Evolutionary conservation across 2,113 vertebrate genomes (phyloP), one percentile per base, ranked within the genome.

Genomic region (Dinomys branickii): DNA sequence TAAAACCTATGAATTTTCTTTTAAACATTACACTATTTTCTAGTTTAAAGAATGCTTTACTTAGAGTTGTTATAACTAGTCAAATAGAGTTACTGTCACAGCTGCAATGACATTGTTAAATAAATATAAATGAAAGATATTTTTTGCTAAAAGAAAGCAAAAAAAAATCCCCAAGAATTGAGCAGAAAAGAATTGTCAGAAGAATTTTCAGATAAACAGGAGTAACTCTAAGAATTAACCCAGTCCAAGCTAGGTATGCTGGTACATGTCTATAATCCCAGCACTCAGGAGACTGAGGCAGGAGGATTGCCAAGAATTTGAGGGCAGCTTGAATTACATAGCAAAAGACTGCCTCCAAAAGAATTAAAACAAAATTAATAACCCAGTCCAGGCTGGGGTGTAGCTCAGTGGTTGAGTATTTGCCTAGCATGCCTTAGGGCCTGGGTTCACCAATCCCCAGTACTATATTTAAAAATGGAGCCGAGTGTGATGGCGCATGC

Each of bases 91-190:
- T 88, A 69, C 19, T 67, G 17, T 54, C 58, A 59, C 30, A 52
- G 20, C 69, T 85, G 78, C 80, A 80, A 33, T 56, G 85, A 88
- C 67, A 77, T 54, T 5, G 75, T 75, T 95, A 85, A 69, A 71
- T 30, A n/a, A 20, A 78, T 69, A 52, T 78, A 88, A 88, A 28
- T 52, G 73, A 81, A 94, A 85, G 63, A 47, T 54, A n/a, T 33
- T 50, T 67, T 92, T 78, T 89, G 5, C 35, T 84, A 38, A 89
- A 24, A 78, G 30, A 78, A 78, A 85, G 59, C 26, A 80, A 59
- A 82, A 59, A 82, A 14, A 80, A 85, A 85, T 92, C 91, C 47
- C 16, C 41, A 85, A 78, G 56, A 78, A 78, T 22, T 93, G 83
- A 81, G 28, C 35, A 91, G 33, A 67, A 83, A 95, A 19, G 10